Percentiles rank a stretch among this genome's conserved stretches.
Evolutionary conservation across 1,140 invertebrate species (phyloP).

Genomic region (Drosophila burlai): DNA sequence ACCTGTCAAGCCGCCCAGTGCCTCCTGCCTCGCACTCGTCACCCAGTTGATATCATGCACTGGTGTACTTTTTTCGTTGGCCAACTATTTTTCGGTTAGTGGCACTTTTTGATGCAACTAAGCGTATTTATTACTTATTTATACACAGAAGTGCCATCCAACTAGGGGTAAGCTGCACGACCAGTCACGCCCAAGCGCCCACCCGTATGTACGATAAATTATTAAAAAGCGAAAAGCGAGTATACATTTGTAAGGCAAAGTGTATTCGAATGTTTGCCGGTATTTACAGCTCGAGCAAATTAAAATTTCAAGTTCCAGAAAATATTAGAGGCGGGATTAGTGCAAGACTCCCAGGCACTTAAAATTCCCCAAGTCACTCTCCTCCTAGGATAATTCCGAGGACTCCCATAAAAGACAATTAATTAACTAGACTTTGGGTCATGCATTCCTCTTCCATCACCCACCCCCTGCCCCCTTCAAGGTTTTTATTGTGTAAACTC

Average conservation of each 20-base stretch:
- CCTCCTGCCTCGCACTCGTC: slow-evolving; percentile 18
- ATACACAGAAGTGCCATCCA: slow-evolving; percentile 67
- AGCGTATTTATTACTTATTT: slow-evolving; percentile 83
- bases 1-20: slow-evolving; percentile 1
- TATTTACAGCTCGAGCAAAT: slow-evolving; percentile 26
- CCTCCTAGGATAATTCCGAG: slow-evolving; percentile 17
- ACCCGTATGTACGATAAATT: slow-evolving; percentile 58
- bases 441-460: slow-evolving; percentile 46
- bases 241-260: slow-evolving; percentile 61
- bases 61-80: slow-evolving; percentile 43
- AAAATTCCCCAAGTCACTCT: slow-evolving; percentile 56
- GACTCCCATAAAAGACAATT: slow-evolving; percentile 62
- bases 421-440: slow-evolving; percentile 78
- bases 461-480: slow-evolving; percentile 8
- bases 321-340: slow-evolving; percentile 39
- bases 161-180: slow-evolving; percentile 36
- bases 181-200: slow-evolving; percentile 44
- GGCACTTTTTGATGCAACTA: slow-evolving; percentile 80
- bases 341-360: slow-evolving; percentile 17
- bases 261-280: slow-evolving; percentile 42
- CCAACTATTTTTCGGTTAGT: slow-evolving; percentile 78
- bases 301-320: slow-evolving; percentile 23
- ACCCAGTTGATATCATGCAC: slow-evolving; percentile 61
- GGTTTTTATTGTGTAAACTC: slow-evolving; percentile 82
- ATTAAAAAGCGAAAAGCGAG: slow-evolving; percentile 61